These are phyloP conservation scores for Oryzias javanicus DNA, from an alignment of 2,113 vertebrate genomes.

Conservation along the genomic window DNA sequence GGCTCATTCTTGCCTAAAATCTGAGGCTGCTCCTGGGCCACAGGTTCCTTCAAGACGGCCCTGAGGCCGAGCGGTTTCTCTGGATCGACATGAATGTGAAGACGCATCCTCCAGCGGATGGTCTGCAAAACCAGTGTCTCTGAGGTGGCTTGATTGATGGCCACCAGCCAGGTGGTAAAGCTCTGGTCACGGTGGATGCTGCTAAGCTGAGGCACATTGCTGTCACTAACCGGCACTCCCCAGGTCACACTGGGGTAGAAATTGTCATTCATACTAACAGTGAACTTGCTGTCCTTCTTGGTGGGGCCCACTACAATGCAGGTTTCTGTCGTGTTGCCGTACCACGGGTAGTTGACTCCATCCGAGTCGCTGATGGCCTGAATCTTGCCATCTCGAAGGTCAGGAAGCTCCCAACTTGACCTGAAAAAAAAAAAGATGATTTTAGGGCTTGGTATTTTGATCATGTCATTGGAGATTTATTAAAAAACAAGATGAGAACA, in stretches of 20 bases:
- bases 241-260: conserved; percentile 99
- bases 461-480: not conserved
- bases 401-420: conserved; percentile 98
- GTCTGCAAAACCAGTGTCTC: conserved; percentile 92
- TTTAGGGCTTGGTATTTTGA: conserved; percentile 12
- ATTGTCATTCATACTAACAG: conserved; percentile 98
- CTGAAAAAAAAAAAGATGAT: conserved; percentile 64
- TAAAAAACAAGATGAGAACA: not conserved
- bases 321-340: conserved; percentile 96
- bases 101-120: conserved; percentile 93
- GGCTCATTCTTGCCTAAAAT: conserved; percentile 90
- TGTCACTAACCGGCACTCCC: conserved; percentile 93
- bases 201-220: conserved; percentile 90
- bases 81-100: conserved; percentile 89
- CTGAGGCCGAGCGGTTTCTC: conserved; percentile 85
- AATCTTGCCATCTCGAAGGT: conserved; percentile 88
- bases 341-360: conserved; percentile 97
- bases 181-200: conserved; percentile 94
- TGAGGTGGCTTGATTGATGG: conserved; percentile 85
- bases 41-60: conserved; percentile 85
- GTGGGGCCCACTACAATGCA: conserved; percentile 93
- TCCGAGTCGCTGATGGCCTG: conserved; percentile 96
- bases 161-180: conserved; percentile 97
- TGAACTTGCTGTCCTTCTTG: conserved; percentile 89
- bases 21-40: conserved; percentile 89